Evolutionary conservation across 2,888 invertebrate species (phyloP).

Genomic region (Luffia ferchaultella): DNA sequence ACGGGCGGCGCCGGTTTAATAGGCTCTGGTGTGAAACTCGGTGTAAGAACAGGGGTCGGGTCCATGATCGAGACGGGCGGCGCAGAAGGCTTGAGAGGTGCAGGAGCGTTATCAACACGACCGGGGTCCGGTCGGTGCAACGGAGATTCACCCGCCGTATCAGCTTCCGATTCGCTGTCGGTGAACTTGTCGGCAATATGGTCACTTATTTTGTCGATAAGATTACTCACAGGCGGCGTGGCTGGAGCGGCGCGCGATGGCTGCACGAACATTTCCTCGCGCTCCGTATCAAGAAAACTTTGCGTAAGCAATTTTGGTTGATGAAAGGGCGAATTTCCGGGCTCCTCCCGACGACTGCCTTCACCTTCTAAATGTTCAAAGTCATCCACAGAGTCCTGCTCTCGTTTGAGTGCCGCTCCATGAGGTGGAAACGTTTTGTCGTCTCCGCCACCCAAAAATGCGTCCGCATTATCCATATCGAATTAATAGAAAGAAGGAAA

Average conservation of each 20-base stretch:
- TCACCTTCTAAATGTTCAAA: constrained; percentile 78
- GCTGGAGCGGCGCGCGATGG: constrained; percentile 37
- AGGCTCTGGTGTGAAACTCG: constrained; percentile 15
- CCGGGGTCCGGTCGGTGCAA: constrained; percentile 29
- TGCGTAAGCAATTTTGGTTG: constrained; percentile 34
- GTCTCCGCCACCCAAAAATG: constrained; percentile 36
- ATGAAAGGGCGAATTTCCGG: constrained; percentile 35
- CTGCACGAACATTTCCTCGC: constrained; percentile 44
- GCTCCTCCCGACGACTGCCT: constrained; percentile 33
- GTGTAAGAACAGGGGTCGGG: constrained; percentile 18
- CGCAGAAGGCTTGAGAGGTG: constrained; percentile 21
- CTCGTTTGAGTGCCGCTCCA: constrained; percentile 49
- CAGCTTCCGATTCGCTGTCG: constrained; percentile 65
- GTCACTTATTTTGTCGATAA: constrained; percentile 38
- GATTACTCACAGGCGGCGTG: constrained; percentile 27
- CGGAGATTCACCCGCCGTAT: constrained; percentile 53
- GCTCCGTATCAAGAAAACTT: constrained; percentile 57
- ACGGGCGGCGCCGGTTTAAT: constrained; percentile 16
- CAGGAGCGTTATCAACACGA: constrained; percentile 11
- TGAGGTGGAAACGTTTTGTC: constrained; percentile 24
- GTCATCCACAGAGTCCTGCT: constrained; percentile 76
- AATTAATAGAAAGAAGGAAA: constrained; percentile 8
- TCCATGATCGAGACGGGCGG: constrained; percentile 16
- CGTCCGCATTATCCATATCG: constrained; percentile 42
- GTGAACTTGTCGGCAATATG: constrained; percentile 64